These are phyloP conservation scores for Papilio xuthus DNA, from an alignment of 1,140 invertebrate species.

Conservation along the genomic window DNA sequence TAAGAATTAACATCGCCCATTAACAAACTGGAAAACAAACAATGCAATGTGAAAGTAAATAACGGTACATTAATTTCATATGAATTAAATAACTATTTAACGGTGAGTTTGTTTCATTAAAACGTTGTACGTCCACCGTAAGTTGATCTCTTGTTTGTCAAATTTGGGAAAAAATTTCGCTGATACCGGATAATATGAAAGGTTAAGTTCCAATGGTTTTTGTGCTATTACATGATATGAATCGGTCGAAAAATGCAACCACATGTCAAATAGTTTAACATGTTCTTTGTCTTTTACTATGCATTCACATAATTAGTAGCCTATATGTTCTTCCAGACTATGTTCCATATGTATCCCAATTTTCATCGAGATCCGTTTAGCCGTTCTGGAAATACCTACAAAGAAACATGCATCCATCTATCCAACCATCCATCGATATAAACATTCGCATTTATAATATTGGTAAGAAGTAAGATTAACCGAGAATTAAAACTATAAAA, in stretches of 20 bases:
- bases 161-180: not conserved
- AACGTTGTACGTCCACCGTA: constrained; percentile 11
- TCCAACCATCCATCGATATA: too few relatives aligned
- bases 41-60: constrained; percentile 31
- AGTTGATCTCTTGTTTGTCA: not conserved
- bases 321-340: too few relatives aligned
- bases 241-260: not conserved
- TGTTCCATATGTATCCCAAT: too few relatives aligned
- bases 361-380: too few relatives aligned
- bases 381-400: too few relatives aligned
- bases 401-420: too few relatives aligned
- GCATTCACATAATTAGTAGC: too few relatives aligned
- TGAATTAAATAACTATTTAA: constrained; percentile 32
- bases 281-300: not conserved
- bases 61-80: constrained; percentile 24
- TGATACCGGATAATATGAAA: not conserved
- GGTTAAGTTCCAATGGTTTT: constrained; percentile 32
- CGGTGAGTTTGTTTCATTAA: constrained; percentile 31
- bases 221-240: constrained; percentile 26
- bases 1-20: constrained; percentile 16
- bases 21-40: constrained; percentile 16
- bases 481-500: too few relatives aligned
- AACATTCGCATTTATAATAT: too few relatives aligned
- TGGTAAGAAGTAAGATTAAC: too few relatives aligned
- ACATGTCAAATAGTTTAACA: not conserved